Conservation (phyloP, 2,888 invertebrate species). For the Phanerotoma sp. region DNA sequence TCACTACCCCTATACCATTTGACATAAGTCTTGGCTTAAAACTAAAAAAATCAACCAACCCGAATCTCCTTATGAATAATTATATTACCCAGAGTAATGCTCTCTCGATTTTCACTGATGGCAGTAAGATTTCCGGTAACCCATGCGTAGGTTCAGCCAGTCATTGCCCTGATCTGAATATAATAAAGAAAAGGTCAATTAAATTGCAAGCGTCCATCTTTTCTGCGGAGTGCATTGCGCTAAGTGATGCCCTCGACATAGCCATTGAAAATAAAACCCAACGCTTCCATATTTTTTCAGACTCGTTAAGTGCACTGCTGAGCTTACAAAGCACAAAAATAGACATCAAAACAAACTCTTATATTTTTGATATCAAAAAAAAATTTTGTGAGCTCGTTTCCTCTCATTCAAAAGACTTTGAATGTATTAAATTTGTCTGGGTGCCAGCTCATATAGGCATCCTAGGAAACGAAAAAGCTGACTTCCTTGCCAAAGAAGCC, state of each 20-base stretch:
- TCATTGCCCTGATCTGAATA: not conserved
- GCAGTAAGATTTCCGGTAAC: not conserved
- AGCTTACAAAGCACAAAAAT: not conserved
- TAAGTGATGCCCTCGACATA: slow-evolving; percentile 1
- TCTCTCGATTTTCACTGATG: slow-evolving; percentile 4
- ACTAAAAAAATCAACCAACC: too few species aligned
- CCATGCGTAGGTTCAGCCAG: not conserved
- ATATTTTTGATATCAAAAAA: not conserved
- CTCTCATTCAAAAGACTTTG: not conserved
- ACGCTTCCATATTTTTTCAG: slow-evolving; percentile 1
- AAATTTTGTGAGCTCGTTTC: not conserved
- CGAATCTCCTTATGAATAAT: too few species aligned
- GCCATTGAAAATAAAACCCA: not conserved
- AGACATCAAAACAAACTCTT: not conserved
- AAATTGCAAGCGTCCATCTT: not conserved
- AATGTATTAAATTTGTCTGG: not conserved
- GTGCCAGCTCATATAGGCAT: not conserved
- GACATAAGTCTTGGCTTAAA: too few species aligned
- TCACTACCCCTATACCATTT: too few species aligned
- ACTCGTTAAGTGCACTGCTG: slow-evolving; percentile 1
- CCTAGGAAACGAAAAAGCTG: not conserved
- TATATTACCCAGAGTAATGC: too few species aligned
- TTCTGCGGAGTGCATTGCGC: slow-evolving; percentile 5
- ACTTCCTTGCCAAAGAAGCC: not conserved
- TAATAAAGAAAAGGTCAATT: not conserved